A percentile compares a stretch with the other conserved stretches of the same genome.
phyloP scores from a whole-genome alignment of 2,797 vertebrate species.

The Chromis chromis region DNA sequence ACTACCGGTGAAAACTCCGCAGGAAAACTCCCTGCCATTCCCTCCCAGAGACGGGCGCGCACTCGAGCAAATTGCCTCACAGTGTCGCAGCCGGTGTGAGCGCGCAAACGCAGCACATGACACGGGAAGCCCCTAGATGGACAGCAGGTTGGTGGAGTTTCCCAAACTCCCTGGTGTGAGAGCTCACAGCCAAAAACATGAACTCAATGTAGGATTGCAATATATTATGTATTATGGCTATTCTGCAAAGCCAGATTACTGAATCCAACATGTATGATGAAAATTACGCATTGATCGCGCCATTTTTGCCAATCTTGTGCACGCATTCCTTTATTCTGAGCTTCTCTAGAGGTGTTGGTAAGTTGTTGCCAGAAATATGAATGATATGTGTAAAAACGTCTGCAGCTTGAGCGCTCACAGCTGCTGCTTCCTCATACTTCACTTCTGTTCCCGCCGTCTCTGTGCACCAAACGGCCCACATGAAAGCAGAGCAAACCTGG shows the following conservation, averaged over 20 bases:
- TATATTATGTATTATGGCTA: too few relatives aligned
- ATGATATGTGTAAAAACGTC: not conserved
- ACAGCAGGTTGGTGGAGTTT: slow-evolving; percentile 40
- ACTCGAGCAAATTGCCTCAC: not conserved
- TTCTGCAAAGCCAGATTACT: too few relatives aligned
- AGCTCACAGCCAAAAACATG: not conserved
- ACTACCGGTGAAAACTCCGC: slow-evolving; percentile 68
- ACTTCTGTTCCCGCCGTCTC: not conserved
- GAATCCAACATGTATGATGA: too few relatives aligned
- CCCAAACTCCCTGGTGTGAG: slow-evolving; percentile 12
- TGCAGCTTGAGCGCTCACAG: not conserved
- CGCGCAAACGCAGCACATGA: not conserved
- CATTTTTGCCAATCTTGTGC: not conserved
- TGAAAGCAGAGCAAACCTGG: not conserved
- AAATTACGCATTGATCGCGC: not conserved
- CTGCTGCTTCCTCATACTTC: not conserved
- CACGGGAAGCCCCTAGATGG: slow-evolving; percentile 57
- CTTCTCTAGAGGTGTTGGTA: not conserved
- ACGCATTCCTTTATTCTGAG: not conserved
- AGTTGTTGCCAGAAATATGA: not conserved
- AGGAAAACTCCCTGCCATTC: slow-evolving; percentile 74
- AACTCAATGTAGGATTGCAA: too few relatives aligned
- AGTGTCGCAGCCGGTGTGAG: not conserved
- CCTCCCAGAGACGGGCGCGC: slow-evolving; percentile 2
- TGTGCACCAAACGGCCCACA: not conserved